These are phyloP conservation scores for Tiliqua scincoides DNA, from an alignment of 2,113 vertebrate species.

Conservation along the genomic window DNA sequence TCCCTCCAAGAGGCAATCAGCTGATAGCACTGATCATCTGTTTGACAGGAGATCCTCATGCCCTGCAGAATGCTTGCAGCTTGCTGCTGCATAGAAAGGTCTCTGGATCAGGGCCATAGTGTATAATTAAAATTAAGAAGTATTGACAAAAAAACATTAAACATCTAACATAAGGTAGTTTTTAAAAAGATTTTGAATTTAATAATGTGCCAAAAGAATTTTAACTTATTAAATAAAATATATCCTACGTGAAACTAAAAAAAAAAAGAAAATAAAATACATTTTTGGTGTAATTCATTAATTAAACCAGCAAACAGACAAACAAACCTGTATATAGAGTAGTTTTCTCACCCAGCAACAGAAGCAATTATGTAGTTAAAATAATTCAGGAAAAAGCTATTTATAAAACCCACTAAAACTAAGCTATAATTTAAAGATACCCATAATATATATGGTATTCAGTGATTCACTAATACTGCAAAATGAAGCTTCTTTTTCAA, in stretches of 20 bases:
- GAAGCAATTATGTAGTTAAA: conserved; percentile 78
- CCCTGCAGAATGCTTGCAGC: background rate
- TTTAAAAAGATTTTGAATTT: conserved; percentile 73
- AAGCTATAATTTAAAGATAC: conserved; percentile 77
- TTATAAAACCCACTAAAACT: conserved; percentile 69
- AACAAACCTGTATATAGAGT: conserved; percentile 74
- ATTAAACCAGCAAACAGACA: conserved; percentile 78
- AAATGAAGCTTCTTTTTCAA: conserved; percentile 64
- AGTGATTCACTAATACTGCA: conserved; percentile 82
- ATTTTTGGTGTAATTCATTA: conserved; percentile 87
- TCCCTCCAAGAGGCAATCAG: background rate
- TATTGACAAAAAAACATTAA: conserved; percentile 75
- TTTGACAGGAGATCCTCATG: background rate
- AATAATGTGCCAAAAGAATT: conserved; percentile 83
- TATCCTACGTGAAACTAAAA: conserved; percentile 85
- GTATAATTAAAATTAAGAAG: conserved; percentile 75
- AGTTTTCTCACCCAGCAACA: conserved; percentile 81
- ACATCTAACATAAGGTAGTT: conserved; percentile 78
- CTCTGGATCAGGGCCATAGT: conserved; percentile 52
- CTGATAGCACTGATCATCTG: background rate
- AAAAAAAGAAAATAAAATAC: conserved; percentile 83
- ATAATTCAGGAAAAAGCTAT: conserved; percentile 27
- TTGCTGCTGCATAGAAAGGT: background rate
- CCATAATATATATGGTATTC: conserved; percentile 71
- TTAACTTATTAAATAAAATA: conserved; percentile 90